Base-by-base conservation (phyloP, 92 coral and sea anemone species). In the Chrysogorgia sp. region DNA sequence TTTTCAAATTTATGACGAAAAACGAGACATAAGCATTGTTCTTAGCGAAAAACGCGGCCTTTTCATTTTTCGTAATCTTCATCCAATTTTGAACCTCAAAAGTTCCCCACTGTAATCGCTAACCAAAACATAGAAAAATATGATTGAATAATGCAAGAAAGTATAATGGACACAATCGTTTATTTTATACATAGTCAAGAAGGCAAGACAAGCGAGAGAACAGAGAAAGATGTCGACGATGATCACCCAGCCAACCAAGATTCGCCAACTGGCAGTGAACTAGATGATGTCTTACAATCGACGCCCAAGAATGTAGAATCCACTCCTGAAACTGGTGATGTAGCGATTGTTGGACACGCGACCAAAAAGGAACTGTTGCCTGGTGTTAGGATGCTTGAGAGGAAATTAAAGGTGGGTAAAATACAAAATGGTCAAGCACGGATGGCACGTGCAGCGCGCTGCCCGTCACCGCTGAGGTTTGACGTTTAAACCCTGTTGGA, bases 261-360 rank as follows among this genome's bases (percentile, higher is more conserved):
- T 21, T 53, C 63, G 9, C 64, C 63, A 6, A 56, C 63, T 23
- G 65, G 47, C 22, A 56, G 65, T 53, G 79, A 72, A 41, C 64
- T 33, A 28, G 79, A 72, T 72, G 64, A 53, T 19, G 66, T 52
- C 21, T 45, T 26, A 65, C 76, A 49, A 34, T 72, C 52, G 45
- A 72, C 79, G 25, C 64, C 65, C n/a, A 72, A 55, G 41, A 53
- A 72, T 24, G 50, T 24, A 28, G 64, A 72, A 34, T 72, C 79
- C 21, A 72, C 79, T 29, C 52, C 79, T 20, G 65, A 56, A 17
- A 53, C 50, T 28, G 55, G 76, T 69, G 59, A 49, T 45, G 24
- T 45, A 26, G 60, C n/a, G 20, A 22, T 31, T 20, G 50, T 53
- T 13, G 79, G 64, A 72, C 31, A 56, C 9, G 64, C 79, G 20